Percentiles rank a stretch among this genome's conserved stretches.
phyloP scores from a whole-genome alignment of 2,113 vertebrate species.

The Hipposideros armiger region DNA sequence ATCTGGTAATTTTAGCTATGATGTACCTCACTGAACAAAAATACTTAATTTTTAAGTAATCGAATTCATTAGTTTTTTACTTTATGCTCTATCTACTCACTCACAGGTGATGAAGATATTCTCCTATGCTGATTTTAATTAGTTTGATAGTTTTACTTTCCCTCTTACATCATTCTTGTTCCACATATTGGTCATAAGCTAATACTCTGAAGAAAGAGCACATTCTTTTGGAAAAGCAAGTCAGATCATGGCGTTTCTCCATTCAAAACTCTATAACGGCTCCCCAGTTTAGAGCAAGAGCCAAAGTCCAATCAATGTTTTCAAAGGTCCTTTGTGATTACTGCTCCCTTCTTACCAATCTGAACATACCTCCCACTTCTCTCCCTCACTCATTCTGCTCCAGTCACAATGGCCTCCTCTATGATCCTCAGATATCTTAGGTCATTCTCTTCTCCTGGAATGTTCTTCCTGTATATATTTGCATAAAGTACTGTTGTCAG shows the following conservation, averaged over 20 bases:
- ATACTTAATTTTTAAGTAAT: background rate
- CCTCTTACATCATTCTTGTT: background rate
- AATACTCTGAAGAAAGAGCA: background rate
- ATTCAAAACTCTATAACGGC: background rate
- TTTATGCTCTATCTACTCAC: background rate
- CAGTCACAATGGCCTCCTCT: background rate
- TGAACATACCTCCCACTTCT: background rate
- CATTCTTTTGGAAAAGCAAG: background rate
- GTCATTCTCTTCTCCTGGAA: background rate
- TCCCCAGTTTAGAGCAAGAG: background rate
- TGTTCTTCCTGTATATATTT: background rate
- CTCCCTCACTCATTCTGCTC: background rate
- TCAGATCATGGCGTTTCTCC: background rate
- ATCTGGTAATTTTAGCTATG: background rate
- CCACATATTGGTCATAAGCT: background rate
- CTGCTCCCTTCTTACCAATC: background rate
- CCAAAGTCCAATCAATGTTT: background rate
- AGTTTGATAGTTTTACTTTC: background rate
- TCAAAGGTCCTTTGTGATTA: background rate
- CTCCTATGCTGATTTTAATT: slow-evolving; percentile 1
- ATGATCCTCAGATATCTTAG: background rate
- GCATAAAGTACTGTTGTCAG: background rate
- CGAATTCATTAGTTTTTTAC: background rate
- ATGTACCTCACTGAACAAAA: background rate
- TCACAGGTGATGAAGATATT: slow-evolving; percentile 6